Evolutionary conservation across 2,113 vertebrate species (phyloP), one percentile per base, ranked within the genome.

Genomic region (Montifringilla adamsi): DNA sequence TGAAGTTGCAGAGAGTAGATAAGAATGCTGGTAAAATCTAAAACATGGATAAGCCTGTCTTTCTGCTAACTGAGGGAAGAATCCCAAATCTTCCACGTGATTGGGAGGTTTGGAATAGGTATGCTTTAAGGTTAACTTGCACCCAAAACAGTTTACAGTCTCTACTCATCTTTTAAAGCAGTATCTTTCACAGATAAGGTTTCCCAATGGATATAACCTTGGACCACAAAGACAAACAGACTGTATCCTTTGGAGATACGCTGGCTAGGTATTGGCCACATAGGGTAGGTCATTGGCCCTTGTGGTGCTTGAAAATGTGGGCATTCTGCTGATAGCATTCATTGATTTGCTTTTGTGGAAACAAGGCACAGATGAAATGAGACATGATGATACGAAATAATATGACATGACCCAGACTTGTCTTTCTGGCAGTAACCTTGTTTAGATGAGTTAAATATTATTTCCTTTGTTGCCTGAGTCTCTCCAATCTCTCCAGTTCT

Each of bases 391-490:
- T 90, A 86, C 59, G 44, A 41, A 41, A 30, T 44, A 59, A 83
- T 44, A 59, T 93, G 77, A 47, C 75, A 69, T 79, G 93, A 94
- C 87, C 89, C 63, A 83, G 79, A 27, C 69, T 91, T 76, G 72
- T 93, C 70, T 95, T 91, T 79, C 67, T 97, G 90, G 47, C 89
- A 91, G 39, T 53, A 76, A 50, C 43, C 31, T 88, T 85, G 43
- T 90, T 91, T 83, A 76, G 50, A 55, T 86, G 30, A 87, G 91
- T 95, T 96, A 96, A 93, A 90, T 93, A 94, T 93, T 97, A 90
- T 60, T 96, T 89, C 73, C 83, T 90, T 76, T 94, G 68, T 76
- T 86, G 31, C 14, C 58, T 5, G 67, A 66, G 70, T 89, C 56
- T 80, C 23, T 87, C 16, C 20, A 43, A 18, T 78, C 39, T 84